Conservation (phyloP, 2,797 vertebrate genomes). For the Smutsia gigantea region DNA sequence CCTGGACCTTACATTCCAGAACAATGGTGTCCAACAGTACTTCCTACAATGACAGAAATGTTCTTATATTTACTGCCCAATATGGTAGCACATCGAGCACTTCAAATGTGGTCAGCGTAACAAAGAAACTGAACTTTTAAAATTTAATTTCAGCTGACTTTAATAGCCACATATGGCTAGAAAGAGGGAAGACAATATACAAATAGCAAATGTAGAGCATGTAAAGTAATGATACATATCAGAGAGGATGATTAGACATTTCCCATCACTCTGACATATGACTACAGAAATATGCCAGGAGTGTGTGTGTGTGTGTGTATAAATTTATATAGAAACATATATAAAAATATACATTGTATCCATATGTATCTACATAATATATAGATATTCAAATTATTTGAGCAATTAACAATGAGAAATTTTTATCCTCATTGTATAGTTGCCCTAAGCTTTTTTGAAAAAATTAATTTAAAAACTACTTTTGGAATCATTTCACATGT, state of each 20-base stretch:
- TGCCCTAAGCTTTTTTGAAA: background rate
- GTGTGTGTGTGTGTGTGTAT: background rate
- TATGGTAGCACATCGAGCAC: background rate
- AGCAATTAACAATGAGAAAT: background rate
- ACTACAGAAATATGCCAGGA: background rate
- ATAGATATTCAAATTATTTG: background rate
- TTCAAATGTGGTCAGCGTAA: background rate
- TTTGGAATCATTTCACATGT: background rate
- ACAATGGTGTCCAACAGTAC: background rate
- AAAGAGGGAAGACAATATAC: background rate
- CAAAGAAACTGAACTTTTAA: background rate
- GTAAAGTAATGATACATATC: background rate
- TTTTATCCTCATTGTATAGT: background rate
- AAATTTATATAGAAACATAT: background rate
- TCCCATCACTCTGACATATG: background rate
- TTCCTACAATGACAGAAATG: background rate
- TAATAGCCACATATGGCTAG: background rate
- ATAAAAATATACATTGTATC: background rate
- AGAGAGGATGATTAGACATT: background rate
- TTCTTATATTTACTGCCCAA: background rate
- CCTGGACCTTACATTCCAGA: background rate
- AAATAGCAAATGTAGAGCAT: background rate
- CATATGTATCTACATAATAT: background rate
- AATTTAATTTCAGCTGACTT: background rate
- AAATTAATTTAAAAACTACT: background rate